Base-by-base conservation (phyloP, 2,888 invertebrate genomes). In the Parnassius smintheus region DNA sequence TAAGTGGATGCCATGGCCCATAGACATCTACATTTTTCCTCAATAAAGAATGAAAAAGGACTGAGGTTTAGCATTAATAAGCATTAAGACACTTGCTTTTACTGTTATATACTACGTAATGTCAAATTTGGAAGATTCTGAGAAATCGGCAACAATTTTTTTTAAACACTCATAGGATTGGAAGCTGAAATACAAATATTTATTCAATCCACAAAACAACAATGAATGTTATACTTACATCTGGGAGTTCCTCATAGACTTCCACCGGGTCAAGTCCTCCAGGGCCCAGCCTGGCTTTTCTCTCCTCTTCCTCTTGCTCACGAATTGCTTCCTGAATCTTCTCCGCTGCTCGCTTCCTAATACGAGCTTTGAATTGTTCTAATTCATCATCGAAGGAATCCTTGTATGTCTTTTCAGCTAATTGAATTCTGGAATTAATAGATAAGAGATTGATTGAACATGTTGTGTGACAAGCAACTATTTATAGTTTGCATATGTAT, bases 201-300 rank as follows among this genome's bases (percentile, higher is more conserved):
- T 4, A 35, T 35, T 4, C 35, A 35, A 35, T 35, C 35, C 35
- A 35, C 35, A 35, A 46, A 46, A 46, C 3, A 8, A n/a, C 10
- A n/a, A 12, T 13, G 13, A 13, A 13, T 49, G 13, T n/a, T 35
- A 35, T 52, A 76, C 88, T 85, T 76, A 97, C 97, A 86, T 96
- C 95, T 66, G 99, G 99, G 63, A 99, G 92, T 67, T 95, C 93
- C 77, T 99, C 98, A 80, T 98, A 97, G 0, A 99, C 99, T 91
- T 99, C 99, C 4, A 97, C 94, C 0, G 99, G 99, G 88, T 99
- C 99, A 13, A 99, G 92, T 0, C 99, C 99, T n/a, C 99, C 99
- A 0, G 99, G 99, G 0, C 99, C 99, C 11, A 98, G 90, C 45
- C 98, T 93, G 59, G 95, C 95, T 77, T 96, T 92, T 61, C 94